Percentiles rank a stretch among this genome's conserved stretches.
Evolutionary conservation across 2,113 vertebrate species (phyloP).

Genomic region (Meleagris gallopavo): DNA sequence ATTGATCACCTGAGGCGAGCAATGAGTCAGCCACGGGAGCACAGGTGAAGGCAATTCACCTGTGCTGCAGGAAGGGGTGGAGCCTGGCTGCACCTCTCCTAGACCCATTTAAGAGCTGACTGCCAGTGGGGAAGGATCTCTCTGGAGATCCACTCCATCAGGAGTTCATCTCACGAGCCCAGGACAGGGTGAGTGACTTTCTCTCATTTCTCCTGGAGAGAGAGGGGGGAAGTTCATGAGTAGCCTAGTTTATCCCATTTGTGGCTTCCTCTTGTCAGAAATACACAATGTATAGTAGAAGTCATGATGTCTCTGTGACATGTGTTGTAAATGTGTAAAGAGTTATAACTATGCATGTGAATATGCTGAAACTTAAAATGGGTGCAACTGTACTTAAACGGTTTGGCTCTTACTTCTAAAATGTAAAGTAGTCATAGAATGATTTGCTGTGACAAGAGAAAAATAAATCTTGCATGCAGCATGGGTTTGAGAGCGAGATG

Average conservation of each 20-base stretch:
- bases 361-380: not conserved
- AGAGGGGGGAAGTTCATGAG: not conserved
- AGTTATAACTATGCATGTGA: not conserved
- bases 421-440: not conserved
- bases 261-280: not conserved
- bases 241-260: not conserved
- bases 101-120: too few relatives aligned
- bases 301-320: not conserved
- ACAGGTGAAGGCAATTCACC: too few relatives aligned
- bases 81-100: too few relatives aligned
- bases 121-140: too few relatives aligned
- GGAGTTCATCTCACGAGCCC: too few relatives aligned
- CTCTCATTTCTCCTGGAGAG: too few relatives aligned
- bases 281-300: not conserved
- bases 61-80: too few relatives aligned
- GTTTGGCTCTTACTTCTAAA: not conserved
- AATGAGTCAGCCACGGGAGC: too few relatives aligned
- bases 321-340: not conserved
- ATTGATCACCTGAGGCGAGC: too few relatives aligned
- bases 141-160: too few relatives aligned
- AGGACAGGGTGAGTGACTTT: too few relatives aligned
- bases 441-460: not conserved
- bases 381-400: not conserved
- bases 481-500: not conserved
- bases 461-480: not conserved